Conservation (phyloP, 2,888 invertebrate genomes). For the Agrochola lota region DNA sequence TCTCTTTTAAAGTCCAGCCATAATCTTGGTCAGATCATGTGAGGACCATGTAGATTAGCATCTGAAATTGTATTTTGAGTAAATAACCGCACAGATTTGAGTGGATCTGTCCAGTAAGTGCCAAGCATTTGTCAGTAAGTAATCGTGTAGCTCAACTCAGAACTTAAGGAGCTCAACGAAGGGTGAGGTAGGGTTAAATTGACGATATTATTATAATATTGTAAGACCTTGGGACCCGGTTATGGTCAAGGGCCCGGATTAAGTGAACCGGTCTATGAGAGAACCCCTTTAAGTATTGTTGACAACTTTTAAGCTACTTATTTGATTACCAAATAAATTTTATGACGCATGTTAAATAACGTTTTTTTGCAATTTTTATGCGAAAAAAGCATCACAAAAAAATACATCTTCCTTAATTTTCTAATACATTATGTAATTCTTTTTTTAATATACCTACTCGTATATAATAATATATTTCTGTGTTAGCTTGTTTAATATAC, state of each 20-base stretch:
- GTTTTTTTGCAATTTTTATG: neutral
- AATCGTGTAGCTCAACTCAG: neutral
- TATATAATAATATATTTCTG: too few relatives aligned
- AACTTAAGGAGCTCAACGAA: neutral
- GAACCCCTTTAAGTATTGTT: constrained; percentile 6
- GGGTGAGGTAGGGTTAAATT: constrained; percentile 25
- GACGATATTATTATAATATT: constrained; percentile 1
- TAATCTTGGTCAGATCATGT: neutral
- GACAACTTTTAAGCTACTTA: neutral
- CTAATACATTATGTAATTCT: neutral
- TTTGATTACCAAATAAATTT: constrained; percentile 15
- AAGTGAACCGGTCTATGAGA: constrained; percentile 23
- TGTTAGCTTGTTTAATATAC: too few relatives aligned
- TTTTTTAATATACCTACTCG: too few relatives aligned
- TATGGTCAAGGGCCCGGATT: constrained; percentile 10
- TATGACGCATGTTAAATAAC: neutral
- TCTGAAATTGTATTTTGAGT: neutral
- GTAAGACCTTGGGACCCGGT: constrained; percentile 15
- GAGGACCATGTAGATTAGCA: neutral
- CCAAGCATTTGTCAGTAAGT: neutral
- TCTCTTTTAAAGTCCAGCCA: neutral
- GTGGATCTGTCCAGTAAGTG: neutral
- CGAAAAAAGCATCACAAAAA: neutral
- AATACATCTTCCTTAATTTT: neutral
- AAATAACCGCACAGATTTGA: neutral